Evolutionary conservation across 2,888 invertebrate genomes (phyloP).

Genomic region (Luperina testacea): DNA sequence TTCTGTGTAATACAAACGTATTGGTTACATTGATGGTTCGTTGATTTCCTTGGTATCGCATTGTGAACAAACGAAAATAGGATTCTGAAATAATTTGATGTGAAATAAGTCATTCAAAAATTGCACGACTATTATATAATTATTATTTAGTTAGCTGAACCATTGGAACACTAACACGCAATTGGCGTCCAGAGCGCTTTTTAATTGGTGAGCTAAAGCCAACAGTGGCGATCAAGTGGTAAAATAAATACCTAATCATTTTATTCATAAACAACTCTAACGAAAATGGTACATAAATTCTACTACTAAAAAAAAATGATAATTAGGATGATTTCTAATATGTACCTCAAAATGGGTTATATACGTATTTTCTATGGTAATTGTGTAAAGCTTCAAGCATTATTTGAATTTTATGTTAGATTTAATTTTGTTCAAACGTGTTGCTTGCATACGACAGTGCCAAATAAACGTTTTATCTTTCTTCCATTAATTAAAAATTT

Average conservation of each 20-base stretch:
- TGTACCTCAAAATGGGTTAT: not conserved
- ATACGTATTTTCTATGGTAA: not conserved
- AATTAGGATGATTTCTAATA: not conserved
- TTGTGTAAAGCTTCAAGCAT: not conserved
- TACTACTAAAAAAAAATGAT: not conserved
- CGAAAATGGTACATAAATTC: not conserved
- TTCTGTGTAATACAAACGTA: slow-evolving; percentile 83
- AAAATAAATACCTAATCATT: not conserved
- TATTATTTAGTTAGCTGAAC: not conserved
- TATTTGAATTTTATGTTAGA: not conserved
- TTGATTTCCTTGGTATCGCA: not conserved
- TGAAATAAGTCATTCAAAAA: not conserved
- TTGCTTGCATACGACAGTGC: not conserved
- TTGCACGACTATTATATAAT: not conserved
- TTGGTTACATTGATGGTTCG: not conserved
- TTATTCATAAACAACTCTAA: not conserved
- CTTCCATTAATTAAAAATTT: not conserved
- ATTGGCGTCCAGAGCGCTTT: not conserved
- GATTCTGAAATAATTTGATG: not conserved
- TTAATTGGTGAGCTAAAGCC: not conserved
- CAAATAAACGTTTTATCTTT: not conserved
- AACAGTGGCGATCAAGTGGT: not conserved
- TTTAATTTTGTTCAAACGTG: not conserved
- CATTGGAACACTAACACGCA: not conserved
- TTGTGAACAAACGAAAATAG: not conserved